A percentile compares a stretch with the other conserved stretches of the same genome.
These are phyloP conservation scores for Heliconius ethilla DNA, from an alignment of 2,888 invertebrate species.

Conservation along the genomic window DNA sequence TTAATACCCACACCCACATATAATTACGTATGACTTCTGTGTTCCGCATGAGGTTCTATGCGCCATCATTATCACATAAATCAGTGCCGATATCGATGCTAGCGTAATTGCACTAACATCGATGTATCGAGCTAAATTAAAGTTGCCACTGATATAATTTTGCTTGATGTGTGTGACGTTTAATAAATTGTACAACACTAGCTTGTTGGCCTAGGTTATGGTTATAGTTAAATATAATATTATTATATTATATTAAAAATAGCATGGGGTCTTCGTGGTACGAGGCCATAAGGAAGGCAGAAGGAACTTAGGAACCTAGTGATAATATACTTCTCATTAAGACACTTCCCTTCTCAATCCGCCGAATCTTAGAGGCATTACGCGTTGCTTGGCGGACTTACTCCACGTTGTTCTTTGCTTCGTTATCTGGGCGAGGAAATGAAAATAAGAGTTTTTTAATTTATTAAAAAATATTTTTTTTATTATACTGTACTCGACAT, in stretches of 20 bases:
- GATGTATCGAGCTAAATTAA: slow-evolving; percentile 62
- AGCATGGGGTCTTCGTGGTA: too few species aligned
- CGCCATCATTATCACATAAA: slow-evolving; percentile 74
- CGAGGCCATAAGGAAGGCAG: too few species aligned
- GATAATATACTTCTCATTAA: too few species aligned
- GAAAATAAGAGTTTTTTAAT: too few species aligned
- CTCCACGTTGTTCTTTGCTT: too few species aligned
- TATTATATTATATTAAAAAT: not conserved
- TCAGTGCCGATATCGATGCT: slow-evolving; percentile 59
- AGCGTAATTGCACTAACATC: slow-evolving; percentile 66
- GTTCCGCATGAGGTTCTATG: slow-evolving; percentile 57
- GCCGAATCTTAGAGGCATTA: too few species aligned
- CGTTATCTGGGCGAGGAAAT: too few species aligned
- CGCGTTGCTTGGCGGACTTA: too few species aligned
- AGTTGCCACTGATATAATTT: slow-evolving; percentile 62
- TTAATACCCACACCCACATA: slow-evolving; percentile 45
- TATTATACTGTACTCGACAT: too few species aligned
- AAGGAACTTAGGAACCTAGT: too few species aligned
- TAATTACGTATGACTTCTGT: slow-evolving; percentile 56
- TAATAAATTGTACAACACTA: slow-evolving; percentile 61
- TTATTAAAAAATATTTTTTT: too few species aligned
- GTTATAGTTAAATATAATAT: slow-evolving; percentile 24
- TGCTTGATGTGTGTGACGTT: slow-evolving; percentile 65
- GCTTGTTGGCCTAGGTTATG: slow-evolving; percentile 31
- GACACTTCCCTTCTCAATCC: too few species aligned